These are phyloP conservation scores for Rosalia funebris DNA, from an alignment of 2,888 invertebrate species.

Conservation along the genomic window DNA sequence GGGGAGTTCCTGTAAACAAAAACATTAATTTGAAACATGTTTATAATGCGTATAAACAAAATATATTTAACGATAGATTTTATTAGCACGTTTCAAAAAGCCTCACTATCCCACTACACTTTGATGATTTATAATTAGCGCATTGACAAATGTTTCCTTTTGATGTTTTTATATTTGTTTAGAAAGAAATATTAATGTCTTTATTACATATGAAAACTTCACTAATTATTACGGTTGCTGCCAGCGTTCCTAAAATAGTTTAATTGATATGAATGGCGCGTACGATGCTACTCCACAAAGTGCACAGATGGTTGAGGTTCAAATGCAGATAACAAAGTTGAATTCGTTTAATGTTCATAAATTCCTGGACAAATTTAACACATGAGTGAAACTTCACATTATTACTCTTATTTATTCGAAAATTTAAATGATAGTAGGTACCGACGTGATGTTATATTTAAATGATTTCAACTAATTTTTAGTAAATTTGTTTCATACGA, in stretches of 20 bases:
- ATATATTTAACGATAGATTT: constrained; percentile 41
- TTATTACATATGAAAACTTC: constrained; percentile 20
- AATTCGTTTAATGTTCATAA: too few species aligned
- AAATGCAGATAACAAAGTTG: too few species aligned
- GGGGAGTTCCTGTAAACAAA: neutral
- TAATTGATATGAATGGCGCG: constrained; percentile 11
- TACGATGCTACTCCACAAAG: too few species aligned
- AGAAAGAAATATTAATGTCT: constrained; percentile 24
- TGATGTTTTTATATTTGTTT: constrained; percentile 40
- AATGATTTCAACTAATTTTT: too few species aligned
- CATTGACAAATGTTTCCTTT: constrained; percentile 43
- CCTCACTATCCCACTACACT: constrained; percentile 27
- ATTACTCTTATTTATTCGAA: too few species aligned
- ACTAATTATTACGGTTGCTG: constrained; percentile 23
- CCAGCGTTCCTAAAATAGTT: constrained; percentile 17
- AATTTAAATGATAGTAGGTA: too few species aligned
- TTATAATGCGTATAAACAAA: constrained; percentile 14
- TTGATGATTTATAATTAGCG: constrained; percentile 46
- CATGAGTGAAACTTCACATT: too few species aligned
- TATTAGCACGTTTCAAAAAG: constrained; percentile 40
- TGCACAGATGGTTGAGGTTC: too few species aligned
- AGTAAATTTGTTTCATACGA: too few species aligned
- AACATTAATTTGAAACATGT: constrained; percentile 19
- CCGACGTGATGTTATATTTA: too few species aligned
- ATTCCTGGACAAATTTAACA: too few species aligned